Conservation (phyloP, 2,888 invertebrate species). For the Panopea generosa region DNA sequence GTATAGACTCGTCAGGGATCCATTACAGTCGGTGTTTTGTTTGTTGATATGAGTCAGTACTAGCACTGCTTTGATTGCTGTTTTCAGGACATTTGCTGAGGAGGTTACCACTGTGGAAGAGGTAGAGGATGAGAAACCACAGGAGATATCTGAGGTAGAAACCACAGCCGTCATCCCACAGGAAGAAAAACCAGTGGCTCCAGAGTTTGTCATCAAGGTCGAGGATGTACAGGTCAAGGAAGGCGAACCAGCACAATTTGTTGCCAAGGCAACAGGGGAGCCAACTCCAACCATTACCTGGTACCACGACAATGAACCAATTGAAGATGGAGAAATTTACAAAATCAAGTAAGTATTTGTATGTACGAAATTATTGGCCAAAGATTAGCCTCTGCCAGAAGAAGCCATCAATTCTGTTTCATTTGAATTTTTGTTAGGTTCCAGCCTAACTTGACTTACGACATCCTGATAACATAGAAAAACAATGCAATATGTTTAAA, state of each 20-base stretch:
- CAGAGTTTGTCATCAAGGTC: conserved; percentile 61
- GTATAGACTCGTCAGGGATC: too few species aligned
- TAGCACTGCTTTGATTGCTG: neutral
- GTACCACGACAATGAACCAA: conserved; percentile 74
- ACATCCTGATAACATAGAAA: too few species aligned
- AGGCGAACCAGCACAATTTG: conserved; percentile 78
- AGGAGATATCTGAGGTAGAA: conserved; percentile 50
- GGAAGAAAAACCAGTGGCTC: conserved; percentile 48
- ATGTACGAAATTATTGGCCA: too few species aligned
- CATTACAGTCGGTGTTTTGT: too few species aligned
- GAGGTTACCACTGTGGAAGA: conserved; percentile 52
- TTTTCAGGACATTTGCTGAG: conserved; percentile 58
- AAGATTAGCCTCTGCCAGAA: too few species aligned
- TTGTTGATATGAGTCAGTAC: too few species aligned
- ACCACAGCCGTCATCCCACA: conserved; percentile 33
- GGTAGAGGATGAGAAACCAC: conserved; percentile 54
- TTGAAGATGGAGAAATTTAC: conserved; percentile 90
- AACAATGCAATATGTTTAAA: too few species aligned
- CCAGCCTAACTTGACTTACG: too few species aligned
- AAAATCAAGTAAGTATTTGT: conserved; percentile 67
- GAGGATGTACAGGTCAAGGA: conserved; percentile 72
- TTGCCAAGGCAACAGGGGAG: conserved; percentile 76
- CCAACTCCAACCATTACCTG: conserved; percentile 77
- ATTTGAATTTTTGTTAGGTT: too few species aligned
- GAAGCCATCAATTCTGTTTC: too few species aligned